Evolutionary conservation across 2,113 vertebrate genomes (phyloP).

Genomic region (Anhinga rufa): DNA sequence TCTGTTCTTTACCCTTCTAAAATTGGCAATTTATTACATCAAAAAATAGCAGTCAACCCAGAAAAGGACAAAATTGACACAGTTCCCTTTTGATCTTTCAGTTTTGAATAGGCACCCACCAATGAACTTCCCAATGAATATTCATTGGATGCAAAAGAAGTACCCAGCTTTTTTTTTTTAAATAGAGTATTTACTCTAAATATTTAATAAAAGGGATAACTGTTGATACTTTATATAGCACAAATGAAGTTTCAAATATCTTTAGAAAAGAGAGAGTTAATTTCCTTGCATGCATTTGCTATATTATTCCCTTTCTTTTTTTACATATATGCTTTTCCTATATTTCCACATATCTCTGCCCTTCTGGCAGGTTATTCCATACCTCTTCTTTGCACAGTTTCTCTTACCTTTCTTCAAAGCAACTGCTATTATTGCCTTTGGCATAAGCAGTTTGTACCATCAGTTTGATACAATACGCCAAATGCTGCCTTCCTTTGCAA

Average conservation of each 20-base stretch:
- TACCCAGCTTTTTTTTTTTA: conserved; percentile 46
- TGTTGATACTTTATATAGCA: not conserved
- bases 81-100: conserved; percentile 72
- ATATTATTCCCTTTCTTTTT: not conserved
- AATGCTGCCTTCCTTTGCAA: not conserved
- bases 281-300: not conserved
- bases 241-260: not conserved
- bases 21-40: conserved; percentile 76
- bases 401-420: not conserved
- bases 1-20: conserved; percentile 69
- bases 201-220: conserved; percentile 36
- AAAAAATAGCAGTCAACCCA: conserved; percentile 72
- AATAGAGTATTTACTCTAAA: conserved; percentile 47
- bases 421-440: not conserved
- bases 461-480: not conserved
- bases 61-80: conserved; percentile 73
- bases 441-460: not conserved
- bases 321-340: not conserved
- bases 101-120: conserved; percentile 69
- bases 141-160: conserved; percentile 72
- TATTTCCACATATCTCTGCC: not conserved
- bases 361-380: not conserved
- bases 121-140: conserved; percentile 72
- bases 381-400: not conserved
- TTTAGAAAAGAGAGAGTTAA: not conserved